Percentiles rank a stretch among this genome's conserved stretches.
Evolutionary conservation across 2,888 invertebrate species (phyloP).

Genomic region (Eristalis tenax): DNA sequence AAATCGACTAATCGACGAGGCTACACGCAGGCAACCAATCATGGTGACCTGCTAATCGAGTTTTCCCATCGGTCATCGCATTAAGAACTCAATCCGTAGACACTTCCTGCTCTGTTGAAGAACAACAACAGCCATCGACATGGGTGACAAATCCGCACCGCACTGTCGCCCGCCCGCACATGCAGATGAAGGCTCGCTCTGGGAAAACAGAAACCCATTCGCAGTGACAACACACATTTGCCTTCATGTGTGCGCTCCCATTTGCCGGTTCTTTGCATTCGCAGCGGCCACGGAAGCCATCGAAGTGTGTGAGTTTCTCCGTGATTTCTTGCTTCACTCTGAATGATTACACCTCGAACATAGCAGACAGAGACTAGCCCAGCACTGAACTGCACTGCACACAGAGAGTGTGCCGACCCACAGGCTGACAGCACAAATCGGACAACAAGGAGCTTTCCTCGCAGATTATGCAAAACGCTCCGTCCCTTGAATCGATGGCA

Average conservation of each 20-base stretch:
- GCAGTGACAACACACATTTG: slow-evolving; percentile 54
- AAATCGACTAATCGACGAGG: neutral
- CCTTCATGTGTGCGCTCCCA: slow-evolving; percentile 28
- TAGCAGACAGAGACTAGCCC: neutral
- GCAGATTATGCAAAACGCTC: slow-evolving; percentile 56
- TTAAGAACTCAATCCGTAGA: slow-evolving; percentile 49
- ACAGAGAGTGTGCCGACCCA: slow-evolving; percentile 5
- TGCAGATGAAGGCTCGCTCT: slow-evolving; percentile 14
- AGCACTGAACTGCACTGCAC: neutral
- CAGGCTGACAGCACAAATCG: slow-evolving; percentile 21
- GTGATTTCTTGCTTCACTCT: slow-evolving; percentile 52
- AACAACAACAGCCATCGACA: slow-evolving; percentile 15
- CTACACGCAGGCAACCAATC: slow-evolving; percentile 34
- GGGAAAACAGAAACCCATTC: slow-evolving; percentile 64
- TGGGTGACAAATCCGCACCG: slow-evolving; percentile 13
- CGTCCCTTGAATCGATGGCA: slow-evolving; percentile 14
- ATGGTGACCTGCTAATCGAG: slow-evolving; percentile 67
- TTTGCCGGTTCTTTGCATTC: slow-evolving; percentile 53
- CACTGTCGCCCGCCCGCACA: neutral
- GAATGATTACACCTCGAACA: slow-evolving; percentile 53
- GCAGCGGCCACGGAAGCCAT: slow-evolving; percentile 56
- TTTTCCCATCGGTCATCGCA: slow-evolving; percentile 52
- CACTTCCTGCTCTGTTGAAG: slow-evolving; percentile 57
- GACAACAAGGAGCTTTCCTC: slow-evolving; percentile 34
- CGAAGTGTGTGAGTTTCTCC: slow-evolving; percentile 47